Base-by-base conservation (phyloP, 2,797 vertebrate species). In the Tangara arthus region DNA sequence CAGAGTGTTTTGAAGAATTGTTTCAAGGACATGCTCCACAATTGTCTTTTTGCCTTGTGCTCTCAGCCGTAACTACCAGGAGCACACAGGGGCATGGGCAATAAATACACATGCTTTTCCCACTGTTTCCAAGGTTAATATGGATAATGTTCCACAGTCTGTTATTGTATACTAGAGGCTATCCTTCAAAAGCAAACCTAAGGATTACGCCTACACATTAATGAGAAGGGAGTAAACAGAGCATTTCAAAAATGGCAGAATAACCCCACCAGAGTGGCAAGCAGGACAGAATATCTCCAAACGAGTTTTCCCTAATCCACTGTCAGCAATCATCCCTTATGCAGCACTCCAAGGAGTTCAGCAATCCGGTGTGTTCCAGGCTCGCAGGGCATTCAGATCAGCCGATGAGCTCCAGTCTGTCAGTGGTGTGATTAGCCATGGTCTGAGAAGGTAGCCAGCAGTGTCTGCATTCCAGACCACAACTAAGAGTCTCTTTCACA, bases 391-490 rank as follows among this genome's bases (percentile, higher is more conserved):
- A 0, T 53, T 88, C 1, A 2, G 53, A 70, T 87, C 94, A 77
- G 92, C 35, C 18, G 7, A 88, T 81, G 93, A 96, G 66, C 88
- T 82, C 63, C 84, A 28, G 93, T 94, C 97, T 97, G 96, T 96
- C 97, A 97, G 66, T 87, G 86, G 21, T 69, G 81, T 93, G 93
- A 97, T 97, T 94, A 97, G 94, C 92, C 96, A 85, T 83, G 93
- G 92, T 81, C 91, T 94, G 95, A 96, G 86, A 80, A 93, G 93
- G 96, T 95, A 94, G 83, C 77, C 94, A 97, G 91, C 90, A 89
- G 50, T 19, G 84, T 93, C 96, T 96, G 88, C 94, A 94, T 95
- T 96, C 93, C 95, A 96, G 91, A 95, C 93, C 95, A 97, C 93
- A 96, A 61, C 93, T 96, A 93, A 94, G 88, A 95, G 70, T 75